Evolutionary conservation across 1,140 invertebrate genomes (phyloP), one percentile per base, ranked within the genome.

Genomic region (Pseudoatta argentina): DNA sequence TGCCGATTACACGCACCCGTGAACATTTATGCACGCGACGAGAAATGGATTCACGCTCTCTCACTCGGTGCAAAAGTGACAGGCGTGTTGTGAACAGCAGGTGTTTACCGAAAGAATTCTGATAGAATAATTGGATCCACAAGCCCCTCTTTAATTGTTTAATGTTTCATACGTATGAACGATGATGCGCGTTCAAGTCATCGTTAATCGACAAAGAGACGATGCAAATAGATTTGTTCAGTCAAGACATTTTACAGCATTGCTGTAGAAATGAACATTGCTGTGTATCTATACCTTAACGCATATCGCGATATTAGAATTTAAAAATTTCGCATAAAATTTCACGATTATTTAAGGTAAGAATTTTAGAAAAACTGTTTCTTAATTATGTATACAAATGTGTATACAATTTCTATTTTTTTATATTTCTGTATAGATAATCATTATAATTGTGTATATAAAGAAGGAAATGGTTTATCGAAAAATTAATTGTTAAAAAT

Each of bases 1-100:
- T 69, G 78, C 83, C 88, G 91, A 92, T 92, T 92, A 92, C 86
- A 92, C 87, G 91, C 91, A 90, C 81, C 83, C 87, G 75, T 92
- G 91, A 86, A 57, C 69, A 78, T 78, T 78, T 79, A 88, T 83
- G 86, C 91, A 91, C 91, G 89, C 89, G 86, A 86, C 78, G 57
- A 57, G 78, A 71, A 86, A 67, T 51, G 64, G 51, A 53, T 53
- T 85, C 82, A 53, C 57, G 34, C 21, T 18, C 75, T 61, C 64
- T 73, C 27, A 14, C 18, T 61, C 53, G 12, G 4, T 30, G 39
- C 18, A 10, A 6, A 51, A 72, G 7, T 53, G 85, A 78, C 48
- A 21, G 30, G 73, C 53, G 44, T 44, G 63, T n/a, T 77, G 66
- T 30, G 66, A 79, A 77, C 75, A 90, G 88, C 88, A 90, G 90